Evolutionary conservation across 2,113 vertebrate genomes (phyloP), one percentile per base, ranked within the genome.

Genomic region (Podilymbus podiceps): DNA sequence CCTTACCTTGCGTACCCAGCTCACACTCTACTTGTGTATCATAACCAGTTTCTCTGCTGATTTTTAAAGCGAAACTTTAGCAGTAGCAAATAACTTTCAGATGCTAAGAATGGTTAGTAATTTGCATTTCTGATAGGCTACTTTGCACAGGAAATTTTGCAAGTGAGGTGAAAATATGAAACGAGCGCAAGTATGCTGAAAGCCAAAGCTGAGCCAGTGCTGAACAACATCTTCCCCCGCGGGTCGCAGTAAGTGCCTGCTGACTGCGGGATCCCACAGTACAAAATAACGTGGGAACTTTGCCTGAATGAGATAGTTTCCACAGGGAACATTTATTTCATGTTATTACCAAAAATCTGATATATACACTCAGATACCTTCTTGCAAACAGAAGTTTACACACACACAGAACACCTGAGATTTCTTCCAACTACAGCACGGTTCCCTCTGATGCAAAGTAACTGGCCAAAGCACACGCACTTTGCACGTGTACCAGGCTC

Each of bases 181-280:
- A 68, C 0, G 2, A 84, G 20, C 79, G 31, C 0, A 3, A 63
- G 40, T 15, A 40, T 23, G 19, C 35, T 33, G 42, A 78, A 91
- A 60, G 68, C 21, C 56, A 62, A 90, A 84, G 21, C 38, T 69
- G 71, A 85, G 63, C 46, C 9, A 27, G 2, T 25, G 9, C 60
- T 63, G 30, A 78, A 40, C 16, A 62, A 3, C 30, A 24, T 22
- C 35, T 24, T 91, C 20, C 24, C n/a, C 5, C 3, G 6, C 14
- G 38, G 62, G 28, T 50, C 9, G 0, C 47, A 49, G 17, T 18
- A 55, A 64, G 15, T 9, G 27, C 38, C 30, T 38, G 18, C 18
- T 46, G 42, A 52, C 1, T 2, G 35, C 2, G 1, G 58, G 11
- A 59, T 46, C 25, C 33, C 28, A n/a, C 0, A 0, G 49, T 24